Conservation (phyloP, 2,113 vertebrate genomes). For the Fulmarus glacialis region DNA sequence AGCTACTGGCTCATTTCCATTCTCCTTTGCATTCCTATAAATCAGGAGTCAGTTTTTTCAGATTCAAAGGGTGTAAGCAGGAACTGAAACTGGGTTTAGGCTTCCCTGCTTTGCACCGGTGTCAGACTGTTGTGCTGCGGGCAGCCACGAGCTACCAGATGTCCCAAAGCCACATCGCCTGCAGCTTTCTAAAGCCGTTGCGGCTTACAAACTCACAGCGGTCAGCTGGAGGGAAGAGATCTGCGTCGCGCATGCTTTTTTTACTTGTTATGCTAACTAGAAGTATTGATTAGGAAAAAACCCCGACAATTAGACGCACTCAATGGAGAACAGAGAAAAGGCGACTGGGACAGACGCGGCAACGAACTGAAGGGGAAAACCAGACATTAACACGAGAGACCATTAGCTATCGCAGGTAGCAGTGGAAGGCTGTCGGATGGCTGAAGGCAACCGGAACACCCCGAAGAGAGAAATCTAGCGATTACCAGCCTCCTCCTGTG, state of each 20-base stretch:
- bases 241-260: rapidly evolving
- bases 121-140: not conserved
- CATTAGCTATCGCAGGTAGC: not conserved
- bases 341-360: rapidly evolving
- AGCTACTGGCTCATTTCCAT: not conserved
- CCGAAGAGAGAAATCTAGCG: not conserved
- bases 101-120: not conserved
- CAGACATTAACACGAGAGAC: not conserved
- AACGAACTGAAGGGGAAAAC: not conserved
- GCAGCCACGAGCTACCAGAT: not conserved
- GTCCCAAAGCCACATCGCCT: not conserved
- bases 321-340: not conserved
- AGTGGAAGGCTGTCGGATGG: not conserved
- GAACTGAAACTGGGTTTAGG: not conserved
- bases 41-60: not conserved
- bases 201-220: not conserved
- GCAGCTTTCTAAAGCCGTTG: not conserved
- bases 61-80: not conserved
- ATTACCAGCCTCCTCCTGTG: not conserved
- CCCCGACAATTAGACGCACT: not conserved
- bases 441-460: not conserved
- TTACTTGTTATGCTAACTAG: not conserved
- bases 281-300: not conserved
- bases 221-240: not conserved
- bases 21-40: not conserved